phyloP scores from a whole-genome alignment of 2,113 vertebrate species.

The Saguinus imperator region DNA sequence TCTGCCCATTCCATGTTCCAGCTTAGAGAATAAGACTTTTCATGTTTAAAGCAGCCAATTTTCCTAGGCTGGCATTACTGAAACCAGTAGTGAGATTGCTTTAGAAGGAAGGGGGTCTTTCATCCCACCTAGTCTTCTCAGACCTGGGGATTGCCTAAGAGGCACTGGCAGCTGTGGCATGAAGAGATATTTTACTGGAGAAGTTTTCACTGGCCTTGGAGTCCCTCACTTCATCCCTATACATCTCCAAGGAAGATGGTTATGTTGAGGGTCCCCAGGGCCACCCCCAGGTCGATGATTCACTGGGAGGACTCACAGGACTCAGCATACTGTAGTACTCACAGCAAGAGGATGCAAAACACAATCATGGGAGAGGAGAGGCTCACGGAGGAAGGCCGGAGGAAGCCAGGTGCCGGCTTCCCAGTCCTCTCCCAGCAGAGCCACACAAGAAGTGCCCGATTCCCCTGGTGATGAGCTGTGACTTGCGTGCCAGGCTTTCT shows the following conservation, averaged over 20 bases:
- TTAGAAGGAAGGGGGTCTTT: accelerated
- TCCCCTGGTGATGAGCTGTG: background rate
- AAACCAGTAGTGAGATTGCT: too few relatives aligned
- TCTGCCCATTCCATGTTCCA: too few relatives aligned
- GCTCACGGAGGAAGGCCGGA: accelerated
- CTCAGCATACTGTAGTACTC: accelerated
- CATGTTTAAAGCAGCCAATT: accelerated
- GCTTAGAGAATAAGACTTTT: background rate
- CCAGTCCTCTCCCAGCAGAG: background rate
- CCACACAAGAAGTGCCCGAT: too few relatives aligned
- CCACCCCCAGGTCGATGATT: accelerated
- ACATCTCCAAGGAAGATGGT: background rate
- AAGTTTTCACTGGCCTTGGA: background rate
- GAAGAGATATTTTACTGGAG: background rate
- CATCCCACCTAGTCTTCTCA: background rate
- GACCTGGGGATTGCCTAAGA: background rate
- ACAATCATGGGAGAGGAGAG: too few relatives aligned
- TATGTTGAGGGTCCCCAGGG: background rate
- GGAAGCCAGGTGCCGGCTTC: background rate
- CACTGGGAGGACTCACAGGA: background rate
- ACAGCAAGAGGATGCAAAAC: background rate
- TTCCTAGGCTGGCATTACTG: background rate
- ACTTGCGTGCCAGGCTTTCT: background rate
- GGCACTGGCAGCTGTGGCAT: accelerated
- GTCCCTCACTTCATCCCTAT: background rate